Percentiles rank a stretch among this genome's conserved stretches.
Evolutionary conservation across 2,113 vertebrate genomes (phyloP).

Genomic region (Thalassarche chlororhynchos): DNA sequence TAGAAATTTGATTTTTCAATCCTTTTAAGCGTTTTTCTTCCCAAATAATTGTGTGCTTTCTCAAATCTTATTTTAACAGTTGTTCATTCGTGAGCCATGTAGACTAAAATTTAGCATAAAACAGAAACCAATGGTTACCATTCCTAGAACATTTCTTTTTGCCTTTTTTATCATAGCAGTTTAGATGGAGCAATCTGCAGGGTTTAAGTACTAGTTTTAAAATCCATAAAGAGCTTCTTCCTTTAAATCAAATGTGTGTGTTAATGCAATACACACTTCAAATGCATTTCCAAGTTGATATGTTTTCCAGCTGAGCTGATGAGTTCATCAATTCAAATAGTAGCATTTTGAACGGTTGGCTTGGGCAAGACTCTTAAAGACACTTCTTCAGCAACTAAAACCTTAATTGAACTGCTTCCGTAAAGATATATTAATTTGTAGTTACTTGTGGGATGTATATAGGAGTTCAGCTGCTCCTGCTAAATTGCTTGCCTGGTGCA

Average conservation of each 20-base stretch:
- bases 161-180: background rate
- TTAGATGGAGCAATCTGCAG: background rate
- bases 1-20: background rate
- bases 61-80: background rate
- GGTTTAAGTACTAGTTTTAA: background rate
- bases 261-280: background rate
- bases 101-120: background rate
- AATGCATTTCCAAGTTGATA: background rate
- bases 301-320: conserved; percentile 10
- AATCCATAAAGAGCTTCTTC: background rate
- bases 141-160: background rate
- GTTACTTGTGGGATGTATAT: background rate
- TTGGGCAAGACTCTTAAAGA: background rate
- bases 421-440: background rate
- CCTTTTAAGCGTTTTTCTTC: background rate
- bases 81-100: background rate
- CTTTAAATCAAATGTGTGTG: conserved; percentile 1
- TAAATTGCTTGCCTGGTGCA: background rate
- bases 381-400: background rate
- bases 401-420: background rate
- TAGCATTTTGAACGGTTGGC: background rate
- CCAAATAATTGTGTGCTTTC: background rate
- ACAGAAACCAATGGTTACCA: background rate
- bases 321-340: conserved; percentile 8
- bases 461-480: background rate